Evolutionary conservation across 30 jellyfish, hydroid and myxozoan species (phyloP), one percentile per base, ranked within the genome.

Genomic region (Mastigias papua): DNA sequence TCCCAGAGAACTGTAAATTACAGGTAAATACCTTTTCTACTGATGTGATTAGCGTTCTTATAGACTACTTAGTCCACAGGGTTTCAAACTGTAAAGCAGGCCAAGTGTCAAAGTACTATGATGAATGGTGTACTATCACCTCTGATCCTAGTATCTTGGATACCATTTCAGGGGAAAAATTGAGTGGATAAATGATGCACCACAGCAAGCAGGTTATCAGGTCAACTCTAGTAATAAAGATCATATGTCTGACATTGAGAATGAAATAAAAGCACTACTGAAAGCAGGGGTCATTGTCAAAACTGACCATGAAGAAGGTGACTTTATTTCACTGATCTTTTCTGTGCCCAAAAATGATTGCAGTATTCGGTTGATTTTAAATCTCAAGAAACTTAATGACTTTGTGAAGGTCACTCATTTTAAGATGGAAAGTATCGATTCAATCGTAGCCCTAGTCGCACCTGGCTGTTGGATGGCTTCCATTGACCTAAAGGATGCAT

Each of bases 301-400:
- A 28, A 17, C 33, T 46, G 78, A 32, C 34, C 80, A 74, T 74
- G 49, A 74, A 74, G 25, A 6, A 33, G 86, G 86, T 25, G 78
- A 46, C 48, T 74, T 15, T 25, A 74, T 74, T 29, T 46, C 86
- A 29, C 86, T 79, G 7, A 28, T 32, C 7, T 74, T 74, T 21
- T 8, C 76, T 9, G 89, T 74, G 2, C 95, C 95, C 31, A 73
- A 75, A 31, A 86, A 37, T 28, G 95, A 86, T 62, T 60, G 89
- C 37, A 67, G 51, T 9, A 20, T 64, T 58, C 80, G 86, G 22
- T 35, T 87, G 6, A 70, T 64, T 34, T 35, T 87, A 1, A 88
- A 74, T 77, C 87, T 73, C 33, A 71, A 85, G 20, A 31, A 23
- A 49, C 67, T 65, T 13, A 74, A 88, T 49, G 34, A 25, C 6